Base-by-base conservation (phyloP, 2,113 vertebrate species). In the Corythaixoides concolor region DNA sequence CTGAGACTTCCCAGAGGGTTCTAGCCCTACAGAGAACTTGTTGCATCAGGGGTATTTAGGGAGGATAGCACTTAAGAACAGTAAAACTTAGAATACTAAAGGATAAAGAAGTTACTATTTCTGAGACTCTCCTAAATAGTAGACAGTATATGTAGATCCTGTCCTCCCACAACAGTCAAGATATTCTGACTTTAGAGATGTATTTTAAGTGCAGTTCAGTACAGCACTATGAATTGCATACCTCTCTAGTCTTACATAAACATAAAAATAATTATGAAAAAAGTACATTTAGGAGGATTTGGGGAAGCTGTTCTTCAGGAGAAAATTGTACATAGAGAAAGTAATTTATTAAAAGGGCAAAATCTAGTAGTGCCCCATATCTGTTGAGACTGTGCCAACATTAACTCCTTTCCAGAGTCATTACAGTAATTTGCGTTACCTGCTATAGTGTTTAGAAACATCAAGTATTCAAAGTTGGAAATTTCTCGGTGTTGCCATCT, bases 381-480 rank as follows among this genome's bases (percentile, higher is more conserved):
- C 49, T 89, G 55, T 30, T 77, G 69, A 96, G 78, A 35, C 15
- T 80, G 45, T 23, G 26, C 11, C 47, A 75, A 18, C 22, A 37
- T 43, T 56, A 64, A 59, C 13, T 55, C 26, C 11, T 78, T 70
- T 75, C 30, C 85, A 43, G 33, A 79, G 43, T 55, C 45, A 76
- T 30, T 27, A 32, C 1, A 55, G 30, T 8, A 37, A 85, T 24
- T 45, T 50, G 26, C 39, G 56, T 98, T 98, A 99, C 99, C 99
- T 97, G 99, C 99, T 95, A 99, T 98, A 24, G 99, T 99, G 97
- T 99, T 99, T 45, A 99, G 98, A 97, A 99, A 99, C 98, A 99
- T 99, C 97, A 99, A 97, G 75, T 99, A 99, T 88, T 99, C 99
- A 69, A 99, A 99, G 98, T 99, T 99, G 95, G 99, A 99, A 96